A percentile compares a stretch with the other conserved stretches of the same genome.
These are phyloP conservation scores for Spilogale gracilis DNA, from an alignment of 2,113 vertebrate genomes.

Conservation along the genomic window DNA sequence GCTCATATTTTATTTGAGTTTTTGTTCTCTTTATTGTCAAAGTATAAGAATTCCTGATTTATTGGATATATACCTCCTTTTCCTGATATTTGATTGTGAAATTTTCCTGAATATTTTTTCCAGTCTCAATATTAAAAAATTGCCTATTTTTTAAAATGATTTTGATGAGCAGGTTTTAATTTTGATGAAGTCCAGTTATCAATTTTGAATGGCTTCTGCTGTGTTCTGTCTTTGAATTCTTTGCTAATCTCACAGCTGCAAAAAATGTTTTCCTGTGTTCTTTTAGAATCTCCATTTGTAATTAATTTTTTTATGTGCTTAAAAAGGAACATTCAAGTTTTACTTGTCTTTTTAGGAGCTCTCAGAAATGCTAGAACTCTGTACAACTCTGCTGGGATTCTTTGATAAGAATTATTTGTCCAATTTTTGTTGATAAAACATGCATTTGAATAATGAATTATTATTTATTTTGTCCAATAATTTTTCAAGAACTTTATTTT, in stretches of 20 bases:
- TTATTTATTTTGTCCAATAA: neutral
- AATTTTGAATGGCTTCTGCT: neutral
- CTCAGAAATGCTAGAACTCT: neutral
- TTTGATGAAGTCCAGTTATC: conserved; percentile 23
- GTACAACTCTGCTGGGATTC: neutral
- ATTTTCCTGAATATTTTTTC: conserved; percentile 20
- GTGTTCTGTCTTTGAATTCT: neutral
- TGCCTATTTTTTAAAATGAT: neutral
- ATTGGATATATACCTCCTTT: neutral
- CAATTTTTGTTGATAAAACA: neutral
- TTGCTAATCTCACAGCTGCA: neutral
- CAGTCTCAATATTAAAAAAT: neutral
- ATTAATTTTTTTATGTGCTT: neutral
- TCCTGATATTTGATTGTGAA: neutral
- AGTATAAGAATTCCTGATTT: neutral
- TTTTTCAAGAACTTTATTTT: neutral
- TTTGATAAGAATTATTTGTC: neutral
- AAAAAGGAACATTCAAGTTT: neutral
- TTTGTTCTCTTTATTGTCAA: neutral
- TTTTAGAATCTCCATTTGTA: neutral
- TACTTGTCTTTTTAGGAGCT: neutral
- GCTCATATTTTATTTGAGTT: neutral
- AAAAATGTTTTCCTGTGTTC: conserved; percentile 1
- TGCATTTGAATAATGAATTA: neutral
- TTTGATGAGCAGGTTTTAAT: neutral